Evolutionary conservation across 1,140 invertebrate genomes (phyloP), one percentile per base, ranked within the genome.

Genomic region (Drosophila kanapiae): DNA sequence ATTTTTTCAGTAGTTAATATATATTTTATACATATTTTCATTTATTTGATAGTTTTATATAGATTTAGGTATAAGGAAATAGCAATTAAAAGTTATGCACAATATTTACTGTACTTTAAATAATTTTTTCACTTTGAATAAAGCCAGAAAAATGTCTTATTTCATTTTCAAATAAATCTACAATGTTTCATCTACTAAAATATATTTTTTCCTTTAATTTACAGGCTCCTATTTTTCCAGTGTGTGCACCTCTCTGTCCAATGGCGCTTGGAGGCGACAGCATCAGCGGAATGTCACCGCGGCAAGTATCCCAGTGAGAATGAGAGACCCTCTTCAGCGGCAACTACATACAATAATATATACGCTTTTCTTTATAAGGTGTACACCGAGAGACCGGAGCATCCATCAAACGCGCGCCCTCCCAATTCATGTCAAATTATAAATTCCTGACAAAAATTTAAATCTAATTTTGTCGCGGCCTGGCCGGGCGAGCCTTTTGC

Each of bases 321-420:
- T 2, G 23, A 23, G 27, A 35, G 65, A 58, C 65, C 67, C 67
- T 68, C 63, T 72, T 59, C 9, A 48, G 54, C 62, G 62, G 56
- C 59, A 54, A 54, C 53, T 54, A 54, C 53, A 54, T 6, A 54
- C 53, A 54, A 6, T 27, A 23, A 54, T 37, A 37, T 37, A 33
- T 13, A 54, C 33, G 1, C 18, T 9, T 43, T 58, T 58, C 40
- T 27, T 35, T 62, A 61, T 33, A 61, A 40, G 57, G 54, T 59
- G 35, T 43, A 45, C 10, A 33, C 14, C 14, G 35, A 35, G 37
- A n/a, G 35, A 35, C 43, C 45, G 23, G 23, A 38, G 80, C 84
- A 88, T 90, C 85, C 82, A 91, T 88, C 86, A 88, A 85, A 64
- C 42, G 81, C 62, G 85, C 82, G 69, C 62, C 61, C 64, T 64